Base-by-base conservation (phyloP, 92 coral and sea anemone genomes). In the Zoanthus gigantus region DNA sequence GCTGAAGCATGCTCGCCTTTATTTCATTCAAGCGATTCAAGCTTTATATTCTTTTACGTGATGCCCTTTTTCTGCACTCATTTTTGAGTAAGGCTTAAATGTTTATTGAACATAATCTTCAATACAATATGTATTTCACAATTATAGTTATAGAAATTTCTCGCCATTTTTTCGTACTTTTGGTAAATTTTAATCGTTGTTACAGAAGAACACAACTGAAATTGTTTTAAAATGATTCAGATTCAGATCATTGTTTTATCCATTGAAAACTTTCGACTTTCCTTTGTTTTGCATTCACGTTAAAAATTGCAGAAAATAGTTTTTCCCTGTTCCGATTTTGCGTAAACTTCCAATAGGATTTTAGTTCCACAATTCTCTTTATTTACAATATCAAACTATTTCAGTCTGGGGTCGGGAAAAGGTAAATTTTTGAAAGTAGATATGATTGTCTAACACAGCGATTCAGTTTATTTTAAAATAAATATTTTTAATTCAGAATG, bases 401-500 rank as follows among this genome's bases (percentile, higher is more conserved):
- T 7, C 56, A 50, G 5, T 50, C 8, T 50, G 1, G 56, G 12
- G 74, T 69, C 74, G 45, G 15, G 45, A 13, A 69, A 69, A 11
- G 15, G 74, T 37, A 37, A 10, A 7, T 29, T 69, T 30, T 69
- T 9, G 7, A 7, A 11, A 50, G 8, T 50, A 50, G 56, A 50
- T 2, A 50, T 7, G 5, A 2, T 76, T 14, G 81, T 76, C 65
- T 76, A 76, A 16, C 75, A 71, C 75, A 32, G 31, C 3, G 46
- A 71, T 9, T 50, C 56, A 50, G 56, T 50, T 32, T 50, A n/a
- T 12, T 16, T 52, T 76, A 23, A 18, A 28, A 77, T 15, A 31
- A 29, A 77, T 16, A 1, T 30, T 77, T 54, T 77, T 52, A 37
- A 54, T 77, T 77, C 23, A 77, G 44, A 54, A 23, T 77, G 67